phyloP scores from a whole-genome alignment of 1,140 invertebrate genomes.

The Parasteatoda tepidariorum region DNA sequence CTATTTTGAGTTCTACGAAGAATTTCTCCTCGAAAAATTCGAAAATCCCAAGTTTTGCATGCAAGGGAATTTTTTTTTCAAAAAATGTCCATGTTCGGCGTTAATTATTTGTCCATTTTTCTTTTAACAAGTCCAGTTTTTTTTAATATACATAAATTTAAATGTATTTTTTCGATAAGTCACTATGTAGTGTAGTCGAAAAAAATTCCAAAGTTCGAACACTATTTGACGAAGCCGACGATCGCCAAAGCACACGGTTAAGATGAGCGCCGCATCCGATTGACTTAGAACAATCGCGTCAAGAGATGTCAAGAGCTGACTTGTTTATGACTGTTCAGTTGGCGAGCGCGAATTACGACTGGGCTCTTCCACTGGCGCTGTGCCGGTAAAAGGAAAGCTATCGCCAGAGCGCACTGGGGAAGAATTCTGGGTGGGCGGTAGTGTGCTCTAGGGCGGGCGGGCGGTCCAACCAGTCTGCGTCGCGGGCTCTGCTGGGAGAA shows the following conservation, averaged over 20 bases:
- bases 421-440: slow-evolving; percentile 29
- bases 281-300: background rate
- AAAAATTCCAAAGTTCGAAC: too few species aligned
- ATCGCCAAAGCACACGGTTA: background rate
- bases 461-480: slow-evolving; percentile 46
- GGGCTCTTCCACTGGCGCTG: slow-evolving; percentile 22
- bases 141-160: too few species aligned
- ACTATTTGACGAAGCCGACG: too few species aligned
- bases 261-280: background rate
- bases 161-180: too few species aligned
- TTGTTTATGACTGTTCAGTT: background rate
- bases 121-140: too few species aligned
- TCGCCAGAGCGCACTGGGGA: slow-evolving; percentile 15
- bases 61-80: too few species aligned
- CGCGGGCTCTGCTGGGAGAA: slow-evolving; percentile 2
- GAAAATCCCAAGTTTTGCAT: too few species aligned
- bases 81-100: too few species aligned
- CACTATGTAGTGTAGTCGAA: too few species aligned
- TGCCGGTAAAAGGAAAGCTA: slow-evolving; percentile 42
- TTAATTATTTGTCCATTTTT: too few species aligned
- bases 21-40: too few species aligned
- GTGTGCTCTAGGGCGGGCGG: slow-evolving; percentile 16
- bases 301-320: background rate
- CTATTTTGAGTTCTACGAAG: too few species aligned
- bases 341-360: slow-evolving; percentile 15